A percentile compares a stretch with the other conserved stretches of the same genome.
Evolutionary conservation across 2,113 vertebrate species (phyloP).

Genomic region (Amazona guildingii): DNA sequence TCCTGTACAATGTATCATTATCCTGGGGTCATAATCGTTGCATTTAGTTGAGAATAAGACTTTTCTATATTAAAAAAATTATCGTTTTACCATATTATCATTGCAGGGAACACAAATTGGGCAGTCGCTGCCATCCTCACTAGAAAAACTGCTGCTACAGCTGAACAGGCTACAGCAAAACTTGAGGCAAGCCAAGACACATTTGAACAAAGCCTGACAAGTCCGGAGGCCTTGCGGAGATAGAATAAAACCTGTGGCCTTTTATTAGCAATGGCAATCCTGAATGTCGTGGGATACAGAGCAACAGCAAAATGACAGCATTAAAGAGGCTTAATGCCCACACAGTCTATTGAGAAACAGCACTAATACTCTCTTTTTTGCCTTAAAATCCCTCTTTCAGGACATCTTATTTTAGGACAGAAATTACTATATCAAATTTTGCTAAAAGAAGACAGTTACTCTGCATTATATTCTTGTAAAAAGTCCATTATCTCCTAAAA

Average conservation of each 20-base stretch:
- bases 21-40: background rate
- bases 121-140: background rate
- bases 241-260: background rate
- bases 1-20: background rate
- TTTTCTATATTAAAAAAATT: background rate
- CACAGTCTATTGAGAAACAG: background rate
- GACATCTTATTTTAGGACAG: background rate
- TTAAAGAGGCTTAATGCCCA: background rate
- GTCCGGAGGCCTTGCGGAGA: background rate
- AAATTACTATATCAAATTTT: background rate
- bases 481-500: background rate
- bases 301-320: background rate
- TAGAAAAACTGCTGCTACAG: background rate
- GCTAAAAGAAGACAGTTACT: background rate
- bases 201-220: background rate
- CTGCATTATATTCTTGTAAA: background rate
- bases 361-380: background rate
- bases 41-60: background rate
- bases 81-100: background rate
- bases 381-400: background rate
- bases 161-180: background rate
- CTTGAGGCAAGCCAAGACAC: background rate
- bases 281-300: background rate
- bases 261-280: background rate
- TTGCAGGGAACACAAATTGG: background rate